Conservation (phyloP, 2,113 vertebrate genomes). For the Paradoxurus hermaphroditus region DNA sequence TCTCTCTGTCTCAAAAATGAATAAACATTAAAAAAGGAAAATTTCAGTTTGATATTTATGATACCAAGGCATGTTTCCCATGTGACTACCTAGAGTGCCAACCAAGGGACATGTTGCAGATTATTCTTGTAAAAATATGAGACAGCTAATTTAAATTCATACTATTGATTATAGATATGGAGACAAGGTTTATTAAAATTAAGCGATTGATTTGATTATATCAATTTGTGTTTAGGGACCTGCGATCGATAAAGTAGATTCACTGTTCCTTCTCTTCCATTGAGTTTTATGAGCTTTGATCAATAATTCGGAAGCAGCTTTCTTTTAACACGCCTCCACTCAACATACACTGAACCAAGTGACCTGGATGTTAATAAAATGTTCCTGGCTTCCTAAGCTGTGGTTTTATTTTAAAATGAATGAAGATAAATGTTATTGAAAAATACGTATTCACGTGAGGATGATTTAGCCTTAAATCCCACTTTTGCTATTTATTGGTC, state of each 20-base stretch:
- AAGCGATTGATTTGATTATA: constrained; percentile 71
- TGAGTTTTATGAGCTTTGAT: constrained; percentile 43
- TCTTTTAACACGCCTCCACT: not conserved
- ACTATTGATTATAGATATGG: constrained; percentile 51
- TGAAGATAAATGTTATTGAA: not conserved
- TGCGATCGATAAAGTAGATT: constrained; percentile 71
- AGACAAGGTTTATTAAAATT: constrained; percentile 65
- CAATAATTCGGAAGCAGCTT: constrained; percentile 43
- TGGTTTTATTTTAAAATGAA: not conserved
- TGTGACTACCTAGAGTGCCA: not conserved
- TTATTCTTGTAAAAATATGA: constrained; percentile 56
- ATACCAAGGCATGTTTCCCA: not conserved
- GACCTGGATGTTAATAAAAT: not conserved
- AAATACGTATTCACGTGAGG: not conserved
- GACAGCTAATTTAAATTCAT: constrained; percentile 65
- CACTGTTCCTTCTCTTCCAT: constrained; percentile 51
- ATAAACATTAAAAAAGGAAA: too few relatives aligned
- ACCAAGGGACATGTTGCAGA: constrained; percentile 51
- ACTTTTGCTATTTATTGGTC: not conserved
- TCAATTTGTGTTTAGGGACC: constrained; percentile 72
- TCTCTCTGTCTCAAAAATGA: too few relatives aligned
- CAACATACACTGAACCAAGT: not conserved
- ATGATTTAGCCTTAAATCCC: not conserved
- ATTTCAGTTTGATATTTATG: not conserved
- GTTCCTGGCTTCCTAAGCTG: not conserved